A percentile compares a stretch with the other conserved stretches of the same genome.
These are phyloP conservation scores for Trogon melanurus DNA, from an alignment of 2,113 vertebrate species.

Conservation along the genomic window DNA sequence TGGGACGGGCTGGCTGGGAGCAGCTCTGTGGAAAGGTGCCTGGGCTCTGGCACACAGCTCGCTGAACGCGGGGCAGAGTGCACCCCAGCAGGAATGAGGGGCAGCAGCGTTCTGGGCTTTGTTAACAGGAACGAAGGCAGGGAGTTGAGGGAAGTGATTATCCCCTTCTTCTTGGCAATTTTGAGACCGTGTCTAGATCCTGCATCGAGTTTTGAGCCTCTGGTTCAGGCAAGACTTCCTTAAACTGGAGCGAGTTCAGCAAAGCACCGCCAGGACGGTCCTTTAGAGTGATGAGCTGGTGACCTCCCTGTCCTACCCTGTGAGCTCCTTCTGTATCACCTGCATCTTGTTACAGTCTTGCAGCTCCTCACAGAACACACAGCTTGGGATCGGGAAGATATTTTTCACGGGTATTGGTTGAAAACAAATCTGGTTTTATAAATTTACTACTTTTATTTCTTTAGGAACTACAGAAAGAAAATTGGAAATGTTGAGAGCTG, in stretches of 20 bases:
- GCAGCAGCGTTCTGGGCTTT: background rate
- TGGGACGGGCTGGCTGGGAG: background rate
- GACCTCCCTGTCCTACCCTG: background rate
- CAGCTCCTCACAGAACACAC: background rate
- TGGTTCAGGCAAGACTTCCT: background rate
- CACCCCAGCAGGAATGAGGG: background rate
- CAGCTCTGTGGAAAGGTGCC: background rate
- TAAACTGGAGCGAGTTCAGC: background rate
- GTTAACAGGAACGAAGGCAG: background rate
- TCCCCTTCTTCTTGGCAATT: background rate
- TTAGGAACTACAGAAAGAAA: slow-evolving; percentile 76
- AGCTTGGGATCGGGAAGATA: background rate
- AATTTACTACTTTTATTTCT: slow-evolving; percentile 43
- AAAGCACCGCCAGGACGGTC: background rate
- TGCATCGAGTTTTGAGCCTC: background rate
- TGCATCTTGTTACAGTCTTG: background rate
- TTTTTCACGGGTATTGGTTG: background rate
- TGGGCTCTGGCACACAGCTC: rapidly evolving
- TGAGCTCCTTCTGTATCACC: background rate
- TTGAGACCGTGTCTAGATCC: background rate
- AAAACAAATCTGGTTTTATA: slow-evolving; percentile 54
- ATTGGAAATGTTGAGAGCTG: slow-evolving; percentile 81
- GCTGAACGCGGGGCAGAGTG: rapidly evolving
- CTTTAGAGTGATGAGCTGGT: background rate
- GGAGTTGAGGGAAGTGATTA: background rate